Evolutionary conservation across 2,888 invertebrate genomes (phyloP), one percentile per base, ranked within the genome.

Genomic region (Taphrorychus bicolor): DNA sequence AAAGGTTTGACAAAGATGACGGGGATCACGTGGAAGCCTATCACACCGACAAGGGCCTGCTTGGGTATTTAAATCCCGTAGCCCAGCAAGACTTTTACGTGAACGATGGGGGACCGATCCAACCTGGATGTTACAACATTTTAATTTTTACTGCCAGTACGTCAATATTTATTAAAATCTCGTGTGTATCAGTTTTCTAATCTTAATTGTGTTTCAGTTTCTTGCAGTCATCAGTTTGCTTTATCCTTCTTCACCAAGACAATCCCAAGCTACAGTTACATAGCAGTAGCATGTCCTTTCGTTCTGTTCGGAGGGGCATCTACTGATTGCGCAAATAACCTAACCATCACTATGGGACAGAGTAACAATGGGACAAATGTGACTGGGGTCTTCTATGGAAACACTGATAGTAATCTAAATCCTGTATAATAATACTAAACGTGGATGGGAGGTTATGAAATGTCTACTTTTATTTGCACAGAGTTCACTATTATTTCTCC

Each of bases 51-150:
- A 52, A 9, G 5, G 58, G 57, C 2, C 16, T 51, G 5, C 32
- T 61, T 24, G 67, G 67, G 9, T 62, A 42, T 48, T 2, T 42
- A 19, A 22, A 32, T 11, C 18, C 51, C n/a, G 14, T 42, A 24
- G 67, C 24, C 5, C 17, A 52, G 24, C 42, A 48, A 51, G 61
- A 61, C 42, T 61, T 62, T 21, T 67, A 62, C 17, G 21, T 67
- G 5, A 62, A 60, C n/a, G 22, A 56, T 16, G 57, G 56, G 40
- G 62, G 67, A 5, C 57, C 56, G 0, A 24, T 51, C 2, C 67
- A 67, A 40, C 58, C 67, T 18, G 48, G 41, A 18, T 61, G 67
- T 52, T n/a, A n/a, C n/a, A n/a, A n/a, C n/a, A n/a, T n/a, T n/a
- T n/a, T n/a, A n/a, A n/a, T n/a, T n/a, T 7, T 32, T 11, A 32